Evolutionary conservation across 2,888 invertebrate genomes (phyloP).

Genomic region (Ceramica pisi): DNA sequence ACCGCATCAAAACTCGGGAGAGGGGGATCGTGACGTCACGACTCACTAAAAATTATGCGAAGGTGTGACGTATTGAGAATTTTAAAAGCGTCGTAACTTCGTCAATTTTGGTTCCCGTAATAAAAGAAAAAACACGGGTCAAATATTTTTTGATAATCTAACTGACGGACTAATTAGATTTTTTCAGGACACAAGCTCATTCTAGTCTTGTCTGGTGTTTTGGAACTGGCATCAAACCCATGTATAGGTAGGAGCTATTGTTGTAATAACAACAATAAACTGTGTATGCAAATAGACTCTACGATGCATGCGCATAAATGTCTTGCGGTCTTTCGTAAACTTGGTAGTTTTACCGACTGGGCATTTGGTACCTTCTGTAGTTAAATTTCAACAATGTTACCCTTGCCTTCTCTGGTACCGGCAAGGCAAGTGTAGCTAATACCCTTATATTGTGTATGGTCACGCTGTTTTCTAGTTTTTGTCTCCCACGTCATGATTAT

Average conservation of each 20-base stretch:
- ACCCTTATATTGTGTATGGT: background rate
- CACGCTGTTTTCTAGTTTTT: background rate
- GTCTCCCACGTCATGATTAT: background rate
- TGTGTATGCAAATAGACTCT: background rate
- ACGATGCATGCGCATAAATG: no score
- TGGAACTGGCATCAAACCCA: background rate
- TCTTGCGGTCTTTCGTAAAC: no score
- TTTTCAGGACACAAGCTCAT: no score
- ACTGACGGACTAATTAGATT: no score
- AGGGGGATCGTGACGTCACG: no score
- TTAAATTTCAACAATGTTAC: background rate
- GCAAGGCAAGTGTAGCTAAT: background rate
- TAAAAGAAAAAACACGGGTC: no score
- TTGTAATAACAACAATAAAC: background rate
- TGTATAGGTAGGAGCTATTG: slow-evolving; percentile 1
- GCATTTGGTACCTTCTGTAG: background rate
- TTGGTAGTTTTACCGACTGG: background rate
- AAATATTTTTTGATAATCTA: no score
- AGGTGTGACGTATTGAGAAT: no score
- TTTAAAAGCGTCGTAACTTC: no score
- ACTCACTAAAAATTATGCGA: no score
- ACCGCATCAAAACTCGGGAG: no score
- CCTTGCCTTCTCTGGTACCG: background rate
- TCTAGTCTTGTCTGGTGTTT: background rate
- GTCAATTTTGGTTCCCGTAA: no score